Base-by-base conservation (phyloP, 1,140 invertebrate species). In the Ceratosolen solmsi region DNA sequence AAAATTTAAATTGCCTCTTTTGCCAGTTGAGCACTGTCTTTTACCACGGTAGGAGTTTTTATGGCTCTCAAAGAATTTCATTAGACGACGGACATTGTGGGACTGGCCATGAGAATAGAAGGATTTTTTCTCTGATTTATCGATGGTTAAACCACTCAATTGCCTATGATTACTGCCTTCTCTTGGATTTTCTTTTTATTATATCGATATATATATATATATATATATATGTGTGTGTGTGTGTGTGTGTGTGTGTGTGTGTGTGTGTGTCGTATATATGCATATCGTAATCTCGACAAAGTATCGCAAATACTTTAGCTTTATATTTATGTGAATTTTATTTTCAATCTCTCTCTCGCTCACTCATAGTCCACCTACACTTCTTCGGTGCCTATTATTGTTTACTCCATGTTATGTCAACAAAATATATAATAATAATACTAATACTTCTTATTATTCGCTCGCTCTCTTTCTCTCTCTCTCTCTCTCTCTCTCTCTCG, bases 1-100 rank as follows among this genome's bases (percentile, higher is more conserved):
- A 36, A 56, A 58, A 82, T 76, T 82, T 75, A 76, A 76, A 76
- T 72, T 82, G 41, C 49, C 46, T 74, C 49, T 72, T 56, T 71
- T 38, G 20, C 15, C 73, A 38, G 30, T 33, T 33, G 30, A 41
- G 54, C 54, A 38, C 25, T 58, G 56, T 22, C 56, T n/a, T 54
- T 15, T 54, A 22, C 51, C 17, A 2, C n/a, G 56, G 22, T 13
- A 41, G 9, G 33, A 60, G 74, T 63, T 76, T 76, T 76, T 76
- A 76, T 36, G n/a, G 74, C 74, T 60, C 36, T 36, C n/a, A 7
- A 58, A 56, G 74, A 76, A 76, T 76, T 76, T 76, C 49, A 76
- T 76, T 76, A 74, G 30, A 36, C 13, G 36, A 36, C 13, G 36
- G 2, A 56, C 33, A n/a, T 75, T 58, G 68, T 46, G 38, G 49